phyloP scores from a whole-genome alignment of 2,888 invertebrate species.

The Eristalis pertinax region DNA sequence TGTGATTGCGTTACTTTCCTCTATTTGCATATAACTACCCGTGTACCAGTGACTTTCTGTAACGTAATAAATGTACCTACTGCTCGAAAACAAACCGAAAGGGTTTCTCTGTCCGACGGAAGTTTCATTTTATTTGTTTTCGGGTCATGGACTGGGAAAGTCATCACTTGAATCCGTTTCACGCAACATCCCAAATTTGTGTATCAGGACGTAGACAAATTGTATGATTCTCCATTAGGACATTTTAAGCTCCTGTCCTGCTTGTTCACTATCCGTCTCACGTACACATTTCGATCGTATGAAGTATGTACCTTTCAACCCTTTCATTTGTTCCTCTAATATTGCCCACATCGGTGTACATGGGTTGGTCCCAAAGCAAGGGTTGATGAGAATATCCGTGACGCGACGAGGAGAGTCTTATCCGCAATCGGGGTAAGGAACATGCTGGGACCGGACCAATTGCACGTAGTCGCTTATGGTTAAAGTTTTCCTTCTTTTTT shows the following conservation, averaged over 20 bases:
- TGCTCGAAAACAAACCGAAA: not conserved
- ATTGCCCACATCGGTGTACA: not conserved
- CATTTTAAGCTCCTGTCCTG: not conserved
- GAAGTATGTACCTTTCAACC: conserved; percentile 23
- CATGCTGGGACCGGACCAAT: not conserved
- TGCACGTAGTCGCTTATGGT: not conserved
- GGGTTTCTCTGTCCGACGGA: not conserved
- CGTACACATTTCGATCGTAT: not conserved
- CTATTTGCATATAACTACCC: not conserved
- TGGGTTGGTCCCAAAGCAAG: not conserved
- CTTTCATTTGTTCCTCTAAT: not conserved
- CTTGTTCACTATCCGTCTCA: not conserved
- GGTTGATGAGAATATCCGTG: not conserved
- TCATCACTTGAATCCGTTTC: no score
- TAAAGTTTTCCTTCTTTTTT: not conserved
- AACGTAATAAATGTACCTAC: not conserved
- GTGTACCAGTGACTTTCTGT: not conserved
- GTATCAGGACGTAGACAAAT: conserved; percentile 1
- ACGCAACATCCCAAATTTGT: not conserved
- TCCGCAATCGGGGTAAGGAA: not conserved
- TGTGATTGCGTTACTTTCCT: not conserved
- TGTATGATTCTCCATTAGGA: conserved; percentile 1
- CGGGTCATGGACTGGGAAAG: not conserved
- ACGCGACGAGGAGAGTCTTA: not conserved
- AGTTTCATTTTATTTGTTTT: not conserved